Percentiles rank a stretch among this genome's conserved stretches.
These are phyloP conservation scores for Polydrusus pterygomalis DNA, from an alignment of 2,888 invertebrate species.

Conservation along the genomic window DNA sequence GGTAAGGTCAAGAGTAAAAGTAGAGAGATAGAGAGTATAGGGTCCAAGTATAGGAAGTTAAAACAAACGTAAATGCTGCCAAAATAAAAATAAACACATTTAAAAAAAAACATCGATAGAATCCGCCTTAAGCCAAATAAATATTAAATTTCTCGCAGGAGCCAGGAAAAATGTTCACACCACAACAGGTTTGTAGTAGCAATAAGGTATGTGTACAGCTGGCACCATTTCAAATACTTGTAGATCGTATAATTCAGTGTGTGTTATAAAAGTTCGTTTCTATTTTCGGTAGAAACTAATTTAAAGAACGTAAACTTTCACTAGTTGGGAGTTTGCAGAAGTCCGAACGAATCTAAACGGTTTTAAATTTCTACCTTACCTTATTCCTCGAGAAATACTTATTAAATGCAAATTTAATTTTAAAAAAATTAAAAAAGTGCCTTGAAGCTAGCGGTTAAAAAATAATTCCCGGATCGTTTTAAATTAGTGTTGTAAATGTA, in stretches of 20 bases:
- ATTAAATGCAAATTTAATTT: no score
- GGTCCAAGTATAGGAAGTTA: constrained; percentile 17
- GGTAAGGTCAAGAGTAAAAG: constrained; percentile 36
- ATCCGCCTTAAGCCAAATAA: constrained; percentile 35
- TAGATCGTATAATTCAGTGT: neutral
- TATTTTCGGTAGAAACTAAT: neutral
- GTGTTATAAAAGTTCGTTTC: neutral
- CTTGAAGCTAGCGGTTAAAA: no score
- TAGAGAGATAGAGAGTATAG: constrained; percentile 30
- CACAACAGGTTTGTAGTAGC: constrained; percentile 14
- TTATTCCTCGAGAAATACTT: no score
- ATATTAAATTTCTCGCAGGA: neutral
- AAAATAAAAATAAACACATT: constrained; percentile 17
- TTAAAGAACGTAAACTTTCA: no score
- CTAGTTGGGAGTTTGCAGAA: no score
- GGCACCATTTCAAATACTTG: constrained; percentile 12
- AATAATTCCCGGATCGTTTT: no score
- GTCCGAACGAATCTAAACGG: no score
- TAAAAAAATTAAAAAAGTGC: no score
- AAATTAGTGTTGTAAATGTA: neutral
- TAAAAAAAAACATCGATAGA: neutral
- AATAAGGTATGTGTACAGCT: neutral
- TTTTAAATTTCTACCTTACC: no score
- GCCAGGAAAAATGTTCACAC: constrained; percentile 2
- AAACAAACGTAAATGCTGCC: constrained; percentile 14